Percentiles rank a stretch among this genome's conserved stretches.
These are phyloP conservation scores for Parapristionchus giblindavisi DNA, from an alignment of 2,888 invertebrate genomes.

Conservation along the genomic window DNA sequence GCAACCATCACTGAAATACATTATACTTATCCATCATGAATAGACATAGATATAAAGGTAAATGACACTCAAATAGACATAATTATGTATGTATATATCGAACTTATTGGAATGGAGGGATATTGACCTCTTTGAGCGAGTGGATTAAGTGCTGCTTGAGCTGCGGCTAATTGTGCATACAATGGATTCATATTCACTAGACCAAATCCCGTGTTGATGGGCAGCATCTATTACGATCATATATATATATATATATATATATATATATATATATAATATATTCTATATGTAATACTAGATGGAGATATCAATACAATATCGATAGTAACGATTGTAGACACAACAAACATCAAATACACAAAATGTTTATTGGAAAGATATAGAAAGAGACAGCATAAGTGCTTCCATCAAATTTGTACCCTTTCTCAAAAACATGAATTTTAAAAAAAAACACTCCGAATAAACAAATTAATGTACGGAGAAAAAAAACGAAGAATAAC, in stretches of 20 bases:
- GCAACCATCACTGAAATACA: conserved; percentile 4
- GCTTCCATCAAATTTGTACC: too few relatives aligned
- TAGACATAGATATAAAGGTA: too few relatives aligned
- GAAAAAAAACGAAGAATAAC: too few relatives aligned
- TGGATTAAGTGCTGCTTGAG: conserved; percentile 27
- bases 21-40: background rate
- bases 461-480: too few relatives aligned
- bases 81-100: background rate
- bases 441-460: too few relatives aligned
- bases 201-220: conserved; percentile 11
- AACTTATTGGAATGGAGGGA: background rate
- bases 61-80: too few relatives aligned
- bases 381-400: too few relatives aligned
- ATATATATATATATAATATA: too few relatives aligned
- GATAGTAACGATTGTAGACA: too few relatives aligned
- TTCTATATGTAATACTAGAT: too few relatives aligned
- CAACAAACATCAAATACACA: background rate
- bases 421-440: too few relatives aligned
- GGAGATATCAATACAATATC: background rate
- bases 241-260: too few relatives aligned
- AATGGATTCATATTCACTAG: conserved; percentile 15
- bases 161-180: conserved; percentile 28
- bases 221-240: background rate
- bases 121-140: conserved; percentile 15
- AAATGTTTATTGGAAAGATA: background rate